Evolutionary conservation across 2,888 invertebrate species (phyloP).

Genomic region (Atherix ibis): DNA sequence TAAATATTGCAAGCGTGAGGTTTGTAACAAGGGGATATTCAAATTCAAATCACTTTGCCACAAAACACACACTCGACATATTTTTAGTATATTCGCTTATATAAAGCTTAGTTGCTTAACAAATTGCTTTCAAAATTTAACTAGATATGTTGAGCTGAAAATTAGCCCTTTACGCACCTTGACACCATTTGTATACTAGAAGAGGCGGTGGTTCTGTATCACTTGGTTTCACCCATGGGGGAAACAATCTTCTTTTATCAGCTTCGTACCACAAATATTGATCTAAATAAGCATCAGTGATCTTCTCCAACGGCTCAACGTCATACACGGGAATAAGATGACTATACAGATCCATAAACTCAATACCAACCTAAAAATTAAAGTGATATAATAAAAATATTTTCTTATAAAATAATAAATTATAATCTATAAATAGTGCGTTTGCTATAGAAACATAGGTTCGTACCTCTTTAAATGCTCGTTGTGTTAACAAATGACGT

Average conservation of each 20-base stretch:
- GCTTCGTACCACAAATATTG: conserved; percentile 99
- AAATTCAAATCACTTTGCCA: conserved; percentile 45
- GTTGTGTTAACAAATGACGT: conserved; percentile 93
- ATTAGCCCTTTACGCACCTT: conserved; percentile 66
- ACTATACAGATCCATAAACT: conserved; percentile 99
- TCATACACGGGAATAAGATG: conserved; percentile 98
- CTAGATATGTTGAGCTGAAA: too few relatives aligned
- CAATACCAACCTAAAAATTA: conserved; percentile 70
- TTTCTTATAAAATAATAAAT: neutral
- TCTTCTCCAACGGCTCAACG: conserved; percentile 97
- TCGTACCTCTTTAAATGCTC: conserved; percentile 86
- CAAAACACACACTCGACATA: conserved; percentile 42
- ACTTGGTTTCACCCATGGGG: conserved; percentile 98
- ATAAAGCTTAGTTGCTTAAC: too few relatives aligned
- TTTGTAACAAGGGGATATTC: conserved; percentile 53
- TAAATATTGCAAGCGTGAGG: conserved; percentile 41
- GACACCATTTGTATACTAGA: conserved; percentile 96
- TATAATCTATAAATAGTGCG: neutral
- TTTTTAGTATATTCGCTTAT: too few relatives aligned
- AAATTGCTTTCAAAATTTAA: too few relatives aligned
- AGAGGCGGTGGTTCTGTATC: conserved; percentile 93
- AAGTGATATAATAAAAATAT: conserved; percentile 6
- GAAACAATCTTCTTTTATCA: conserved; percentile 89
- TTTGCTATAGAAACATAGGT: conserved; percentile 8
- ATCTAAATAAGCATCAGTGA: conserved; percentile 98